These are phyloP conservation scores for Drosophila burlai DNA, from an alignment of 1,140 invertebrate genomes.

Conservation along the genomic window DNA sequence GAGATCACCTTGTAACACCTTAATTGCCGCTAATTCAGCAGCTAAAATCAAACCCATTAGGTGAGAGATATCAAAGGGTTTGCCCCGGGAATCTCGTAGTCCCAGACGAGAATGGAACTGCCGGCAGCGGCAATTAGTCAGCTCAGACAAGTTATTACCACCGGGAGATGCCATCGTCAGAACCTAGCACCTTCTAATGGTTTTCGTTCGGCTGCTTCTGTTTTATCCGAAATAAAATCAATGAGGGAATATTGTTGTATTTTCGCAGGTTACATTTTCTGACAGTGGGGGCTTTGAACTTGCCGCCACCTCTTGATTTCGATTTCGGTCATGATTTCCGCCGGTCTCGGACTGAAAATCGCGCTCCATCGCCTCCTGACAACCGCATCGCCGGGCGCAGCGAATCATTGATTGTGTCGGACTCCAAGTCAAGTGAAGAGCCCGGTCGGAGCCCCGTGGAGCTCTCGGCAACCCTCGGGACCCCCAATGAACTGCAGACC, in stretches of 20 bases:
- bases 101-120: slow-evolving; percentile 8
- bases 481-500: slow-evolving; percentile 14
- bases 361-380: slow-evolving; percentile 68
- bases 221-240: slow-evolving; percentile 23
- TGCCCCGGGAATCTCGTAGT: slow-evolving; percentile 6
- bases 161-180: slow-evolving; percentile 17
- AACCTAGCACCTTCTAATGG: slow-evolving; percentile 62
- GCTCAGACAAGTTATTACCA: slow-evolving; percentile 52
- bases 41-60: slow-evolving; percentile 38
- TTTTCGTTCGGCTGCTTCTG: slow-evolving; percentile 25
- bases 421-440: slow-evolving; percentile 12
- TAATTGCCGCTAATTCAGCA: slow-evolving; percentile 73
- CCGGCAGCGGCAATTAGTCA: slow-evolving; percentile 57
- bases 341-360: slow-evolving; percentile 31
- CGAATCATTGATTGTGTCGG: slow-evolving; percentile 77
- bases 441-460: not conserved
- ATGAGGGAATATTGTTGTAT: slow-evolving; percentile 9
- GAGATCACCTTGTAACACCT: slow-evolving; percentile 74
- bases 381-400: slow-evolving; percentile 67
- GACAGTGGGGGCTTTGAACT: slow-evolving; percentile 31
- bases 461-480: slow-evolving; percentile 7
- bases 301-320: slow-evolving; percentile 22
- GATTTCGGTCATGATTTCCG: slow-evolving; percentile 27
- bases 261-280: slow-evolving; percentile 41
- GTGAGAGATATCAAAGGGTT: slow-evolving; percentile 45